These are phyloP conservation scores for Ochropleura leucogaster DNA, from an alignment of 2,888 invertebrate genomes.

Conservation along the genomic window DNA sequence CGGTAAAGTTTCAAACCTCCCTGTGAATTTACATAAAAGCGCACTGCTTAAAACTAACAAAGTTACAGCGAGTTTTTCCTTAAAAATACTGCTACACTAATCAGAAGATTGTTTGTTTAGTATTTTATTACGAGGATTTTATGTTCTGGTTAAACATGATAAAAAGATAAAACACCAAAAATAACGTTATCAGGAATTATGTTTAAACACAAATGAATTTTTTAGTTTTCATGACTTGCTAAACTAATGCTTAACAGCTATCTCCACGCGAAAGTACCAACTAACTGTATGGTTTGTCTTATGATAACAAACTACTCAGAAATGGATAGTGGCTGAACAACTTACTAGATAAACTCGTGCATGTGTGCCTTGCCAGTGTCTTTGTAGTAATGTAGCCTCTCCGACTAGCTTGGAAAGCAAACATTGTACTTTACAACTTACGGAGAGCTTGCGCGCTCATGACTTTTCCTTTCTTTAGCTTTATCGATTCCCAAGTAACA, in stretches of 20 bases:
- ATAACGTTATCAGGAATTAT: not conserved
- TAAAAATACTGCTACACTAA: not conserved
- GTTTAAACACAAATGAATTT: not conserved
- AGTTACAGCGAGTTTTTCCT: slow-evolving; percentile 1
- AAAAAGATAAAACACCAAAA: slow-evolving; percentile 3
- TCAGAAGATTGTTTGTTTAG: not conserved
- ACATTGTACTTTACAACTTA: slow-evolving; percentile 52
- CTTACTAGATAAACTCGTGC: slow-evolving; percentile 20
- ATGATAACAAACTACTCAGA: not conserved
- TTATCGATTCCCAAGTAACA: no score
- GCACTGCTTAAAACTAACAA: slow-evolving; percentile 5
- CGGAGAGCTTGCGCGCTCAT: slow-evolving; percentile 53
- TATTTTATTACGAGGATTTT: not conserved
- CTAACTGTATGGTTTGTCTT: slow-evolving; percentile 2
- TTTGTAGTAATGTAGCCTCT: slow-evolving; percentile 22
- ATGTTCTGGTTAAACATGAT: not conserved
- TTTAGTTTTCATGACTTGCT: not conserved
- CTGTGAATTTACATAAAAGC: slow-evolving; percentile 23
- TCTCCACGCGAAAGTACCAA: not conserved
- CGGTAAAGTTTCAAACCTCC: slow-evolving; percentile 7
- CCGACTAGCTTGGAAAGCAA: slow-evolving; percentile 31
- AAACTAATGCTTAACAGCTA: slow-evolving; percentile 1
- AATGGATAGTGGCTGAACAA: slow-evolving; percentile 18
- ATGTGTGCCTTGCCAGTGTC: slow-evolving; percentile 6
- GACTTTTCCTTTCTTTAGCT: slow-evolving; percentile 50